Conservation (phyloP, 2,888 invertebrate species). For the Orthosia cruda region DNA sequence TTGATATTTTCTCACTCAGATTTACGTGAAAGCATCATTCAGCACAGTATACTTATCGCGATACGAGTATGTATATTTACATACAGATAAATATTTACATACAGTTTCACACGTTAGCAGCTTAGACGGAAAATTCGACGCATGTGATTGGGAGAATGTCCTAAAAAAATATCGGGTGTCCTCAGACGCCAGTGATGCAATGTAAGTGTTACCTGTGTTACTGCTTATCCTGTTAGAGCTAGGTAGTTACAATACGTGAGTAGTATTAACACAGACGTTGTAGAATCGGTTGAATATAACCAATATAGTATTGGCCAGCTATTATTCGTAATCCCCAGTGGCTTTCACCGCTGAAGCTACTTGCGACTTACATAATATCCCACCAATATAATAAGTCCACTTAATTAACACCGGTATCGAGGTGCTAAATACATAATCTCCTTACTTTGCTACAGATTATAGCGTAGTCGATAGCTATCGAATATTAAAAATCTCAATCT, state of each 20-base stretch:
- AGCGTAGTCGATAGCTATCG: neutral
- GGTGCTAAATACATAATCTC: neutral
- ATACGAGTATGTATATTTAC: no score
- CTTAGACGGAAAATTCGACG: neutral
- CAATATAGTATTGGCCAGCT: neutral
- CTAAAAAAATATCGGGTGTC: no score
- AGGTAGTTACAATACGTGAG: neutral
- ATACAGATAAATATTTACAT: no score
- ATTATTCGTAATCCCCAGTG: neutral
- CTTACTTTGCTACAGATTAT: conserved; percentile 8
- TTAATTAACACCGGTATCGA: neutral
- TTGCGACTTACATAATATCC: conserved; percentile 6
- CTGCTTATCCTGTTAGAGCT: no score
- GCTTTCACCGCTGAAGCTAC: neutral
- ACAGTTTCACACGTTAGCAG: no score
- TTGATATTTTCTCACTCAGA: neutral
- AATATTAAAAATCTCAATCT: neutral
- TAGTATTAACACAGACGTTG: neutral
- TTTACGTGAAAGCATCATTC: neutral
- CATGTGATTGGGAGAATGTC: no score
- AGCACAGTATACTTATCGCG: neutral
- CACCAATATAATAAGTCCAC: neutral
- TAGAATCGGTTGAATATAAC: neutral
- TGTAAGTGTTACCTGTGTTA: no score
- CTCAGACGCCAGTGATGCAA: no score